These are phyloP conservation scores for Pegea sp. DNA, from an alignment of 23 tunicate genomes.

Conservation along the genomic window DNA sequence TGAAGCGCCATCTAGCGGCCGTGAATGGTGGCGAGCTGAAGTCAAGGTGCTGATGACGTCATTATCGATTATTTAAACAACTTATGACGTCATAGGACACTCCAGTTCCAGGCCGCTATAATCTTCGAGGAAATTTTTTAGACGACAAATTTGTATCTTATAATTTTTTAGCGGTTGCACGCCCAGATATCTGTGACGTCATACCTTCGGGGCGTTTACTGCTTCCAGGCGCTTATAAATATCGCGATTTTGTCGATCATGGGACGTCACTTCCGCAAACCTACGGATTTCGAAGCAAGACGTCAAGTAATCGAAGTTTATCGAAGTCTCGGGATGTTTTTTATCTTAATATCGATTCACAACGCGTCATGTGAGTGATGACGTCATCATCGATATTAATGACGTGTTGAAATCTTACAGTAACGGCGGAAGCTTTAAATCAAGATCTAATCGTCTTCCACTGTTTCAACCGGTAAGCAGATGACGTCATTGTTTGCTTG, in stretches of 20 bases:
- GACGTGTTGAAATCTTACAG: no score
- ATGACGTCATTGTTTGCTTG: not conserved
- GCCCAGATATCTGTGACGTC: not conserved
- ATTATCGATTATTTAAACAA: not conserved
- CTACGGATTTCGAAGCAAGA: no score
- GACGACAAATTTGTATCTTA: constrained; percentile 12
- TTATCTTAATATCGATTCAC: no score
- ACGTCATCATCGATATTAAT: no score
- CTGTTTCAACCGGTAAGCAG: not conserved
- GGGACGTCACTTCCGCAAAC: constrained; percentile 30
- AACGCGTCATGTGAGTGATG: no score
- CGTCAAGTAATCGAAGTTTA: no score
- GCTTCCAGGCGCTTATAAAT: constrained; percentile 70
- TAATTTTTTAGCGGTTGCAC: not conserved
- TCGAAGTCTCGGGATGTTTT: no score
- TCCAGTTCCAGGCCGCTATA: constrained; percentile 83
- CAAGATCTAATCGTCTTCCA: not conserved
- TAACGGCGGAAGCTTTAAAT: not conserved
- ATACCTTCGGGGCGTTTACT: no score
- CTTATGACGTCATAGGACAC: constrained; percentile 31
- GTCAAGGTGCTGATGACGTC: constrained; percentile 22
- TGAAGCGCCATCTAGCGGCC: constrained; percentile 32
- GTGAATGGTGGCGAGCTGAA: constrained; percentile 89
- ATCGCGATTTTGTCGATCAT: constrained; percentile 30
- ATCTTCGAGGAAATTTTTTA: constrained; percentile 39